phyloP scores from a whole-genome alignment of 53 echinoderm and acorn worm genomes.

The Echinarachnius parma region DNA sequence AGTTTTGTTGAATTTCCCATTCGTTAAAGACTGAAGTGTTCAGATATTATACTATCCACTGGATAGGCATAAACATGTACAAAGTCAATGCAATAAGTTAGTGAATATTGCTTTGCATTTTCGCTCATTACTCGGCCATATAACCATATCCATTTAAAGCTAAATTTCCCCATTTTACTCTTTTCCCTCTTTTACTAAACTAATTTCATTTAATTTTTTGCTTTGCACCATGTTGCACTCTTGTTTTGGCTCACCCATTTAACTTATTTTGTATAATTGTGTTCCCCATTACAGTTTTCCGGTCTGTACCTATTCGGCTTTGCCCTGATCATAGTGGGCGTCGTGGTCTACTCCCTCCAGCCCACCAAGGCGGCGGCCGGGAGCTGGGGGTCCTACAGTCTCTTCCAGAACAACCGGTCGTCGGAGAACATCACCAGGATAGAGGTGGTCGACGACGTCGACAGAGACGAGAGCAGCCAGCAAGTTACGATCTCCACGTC shows the following conservation, averaged over 20 bases:
- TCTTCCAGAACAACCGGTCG: conserved; percentile 49
- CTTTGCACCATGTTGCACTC: no score
- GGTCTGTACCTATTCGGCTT: conserved; percentile 74
- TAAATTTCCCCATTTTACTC: no score
- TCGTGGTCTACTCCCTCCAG: conserved; percentile 67
- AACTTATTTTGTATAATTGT: background rate
- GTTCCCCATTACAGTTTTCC: conserved; percentile 63
- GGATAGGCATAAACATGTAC: no score
- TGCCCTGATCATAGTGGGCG: conserved; percentile 65
- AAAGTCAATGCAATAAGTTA: no score
- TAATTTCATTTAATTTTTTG: background rate
- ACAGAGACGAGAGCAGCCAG: background rate
- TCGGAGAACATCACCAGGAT: conserved; percentile 9
- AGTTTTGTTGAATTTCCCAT: no score
- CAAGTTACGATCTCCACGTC: background rate
- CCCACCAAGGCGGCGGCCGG: conserved; percentile 55
- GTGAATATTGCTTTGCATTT: no score
- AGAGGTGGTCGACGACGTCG: background rate
- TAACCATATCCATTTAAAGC: no score
- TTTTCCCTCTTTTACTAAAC: no score
- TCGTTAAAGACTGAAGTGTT: no score
- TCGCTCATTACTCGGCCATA: no score
- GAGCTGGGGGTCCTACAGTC: conserved; percentile 37
- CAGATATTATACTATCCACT: no score
- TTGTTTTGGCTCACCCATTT: background rate